Evolutionary conservation across 1,140 invertebrate genomes (phyloP), one percentile per base, ranked within the genome.

Genomic region (Neocloeon triangulifer): DNA sequence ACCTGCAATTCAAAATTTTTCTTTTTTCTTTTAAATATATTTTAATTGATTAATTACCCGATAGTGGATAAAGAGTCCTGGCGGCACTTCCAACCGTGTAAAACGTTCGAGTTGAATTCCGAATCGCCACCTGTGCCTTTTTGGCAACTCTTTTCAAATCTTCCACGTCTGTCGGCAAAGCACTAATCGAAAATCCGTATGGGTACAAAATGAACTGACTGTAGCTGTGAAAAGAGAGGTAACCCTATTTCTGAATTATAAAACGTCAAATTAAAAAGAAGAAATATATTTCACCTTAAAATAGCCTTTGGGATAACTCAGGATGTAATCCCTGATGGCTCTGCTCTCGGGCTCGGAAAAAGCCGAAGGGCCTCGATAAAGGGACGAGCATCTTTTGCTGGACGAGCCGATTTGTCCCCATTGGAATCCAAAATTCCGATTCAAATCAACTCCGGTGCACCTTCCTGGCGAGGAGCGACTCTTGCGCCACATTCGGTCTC

Each of bases 281-380:
- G n/a, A n/a, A n/a, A n/a, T n/a, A n/a, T n/a, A n/a, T n/a, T n/a
- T n/a, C 9, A 10, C 15, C 27, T n/a, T 15, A 15, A 29, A 29
- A 9, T 9, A 13, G 9, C 10, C 10, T 10, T 7, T 9, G 9
- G 7, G 8, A 29, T 10, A 15, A 9, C 9, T 8, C 19, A 30
- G 17, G 29, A 33, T n/a, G n/a, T n/a, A 37, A 23, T 37, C 22
- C 9, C 23, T 15, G 16, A 26, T 20, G 15, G 49, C 42, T 16
- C 30, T 36, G 25, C 56, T 59, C 41, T 67, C 65, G 2, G 51
- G 48, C 44, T 68, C 66, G 1, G 61, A 64, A 40, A 65, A 64
- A 0, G 60, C 47, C 4, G 38, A 32, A 0, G 49, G 41, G 4
- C 66, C 65, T 17, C 53, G 49, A 42, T 55, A 70, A 9, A 51